phyloP scores from a whole-genome alignment of 2,113 vertebrate genomes.

The Pseudopipra pipra region DNA sequence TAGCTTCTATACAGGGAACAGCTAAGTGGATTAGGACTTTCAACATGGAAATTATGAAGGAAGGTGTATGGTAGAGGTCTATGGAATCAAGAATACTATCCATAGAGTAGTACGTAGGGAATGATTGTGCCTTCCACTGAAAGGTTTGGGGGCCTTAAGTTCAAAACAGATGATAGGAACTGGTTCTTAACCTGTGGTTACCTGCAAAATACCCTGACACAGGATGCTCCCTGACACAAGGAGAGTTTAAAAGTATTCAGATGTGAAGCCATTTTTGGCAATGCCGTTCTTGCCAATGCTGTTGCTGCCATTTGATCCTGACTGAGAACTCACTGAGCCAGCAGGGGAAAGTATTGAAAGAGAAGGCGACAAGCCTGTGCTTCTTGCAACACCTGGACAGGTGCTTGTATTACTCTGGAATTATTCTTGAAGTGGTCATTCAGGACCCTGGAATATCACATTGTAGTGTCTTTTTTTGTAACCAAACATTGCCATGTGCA shows the following conservation, averaged over 20 bases:
- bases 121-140: neutral
- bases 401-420: slow-evolving; percentile 71
- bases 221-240: neutral
- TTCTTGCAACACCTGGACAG: slow-evolving; percentile 76
- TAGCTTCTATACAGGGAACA: neutral
- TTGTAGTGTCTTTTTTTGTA: slow-evolving; percentile 83
- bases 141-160: neutral
- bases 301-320: slow-evolving; percentile 58
- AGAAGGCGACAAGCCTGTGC: slow-evolving; percentile 74
- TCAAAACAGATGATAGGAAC: neutral
- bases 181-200: neutral
- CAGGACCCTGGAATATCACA: slow-evolving; percentile 87
- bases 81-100: neutral
- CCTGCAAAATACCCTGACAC: neutral
- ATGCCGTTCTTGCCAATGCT: neutral
- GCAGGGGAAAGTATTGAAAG: slow-evolving; percentile 77
- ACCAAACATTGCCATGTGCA: slow-evolving; percentile 88
- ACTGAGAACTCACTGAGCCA: slow-evolving; percentile 67
- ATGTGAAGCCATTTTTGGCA: neutral
- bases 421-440: slow-evolving; percentile 85
- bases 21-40: neutral
- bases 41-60: neutral
- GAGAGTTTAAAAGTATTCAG: neutral
- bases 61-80: neutral
- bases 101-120: neutral